Evolutionary conservation across 1,140 invertebrate species (phyloP), one percentile per base, ranked within the genome.

Genomic region (Drosophila sturtevanti): DNA sequence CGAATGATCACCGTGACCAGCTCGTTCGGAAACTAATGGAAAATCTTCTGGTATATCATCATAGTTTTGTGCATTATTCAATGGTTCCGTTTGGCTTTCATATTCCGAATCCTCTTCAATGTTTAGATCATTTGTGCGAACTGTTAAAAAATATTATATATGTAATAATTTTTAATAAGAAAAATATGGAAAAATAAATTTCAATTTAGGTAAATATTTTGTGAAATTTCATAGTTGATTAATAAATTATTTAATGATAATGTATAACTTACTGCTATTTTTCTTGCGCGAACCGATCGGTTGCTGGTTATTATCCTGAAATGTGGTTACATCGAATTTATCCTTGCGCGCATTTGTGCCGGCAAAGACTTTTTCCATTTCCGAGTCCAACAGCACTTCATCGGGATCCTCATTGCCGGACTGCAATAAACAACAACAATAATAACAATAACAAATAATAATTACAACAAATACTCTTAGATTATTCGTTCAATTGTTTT

Each of bases 361-460:
- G 79, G 94, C 94, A 91, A 96, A 96, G 68, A 96, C 95, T 92
- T 96, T 96, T 90, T 95, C 95, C 94, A 96, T 96, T 93, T 96
- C 95, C 92, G 95, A 95, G 92, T 96, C 95, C 92, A 96, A 92
- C 72, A 94, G 93, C 72, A 95, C 94, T 90, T 94, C 94, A 89
- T 93, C 92, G 92, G 94, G 93, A 89, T 93, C 90, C 89, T 93
- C 93, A 94, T 94, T 92, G 75, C 93, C 93, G 91, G 93, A 92
- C 86, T 91, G 81, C 92, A 93, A 68, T 14, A 35, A 44, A 48
- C n/a, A 12, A 16, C 24, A 2, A 27, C 16, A 51, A 21, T 0
- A 44, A 18, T 10, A 14, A 41, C 4, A 41, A 41, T 11, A 38
- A 38, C 3, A 10, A n/a, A 41, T 1, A 14, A 48, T 11, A 4